phyloP scores from a whole-genome alignment of 2,888 invertebrate genomes.

The Sarcophaga caerulescens region DNA sequence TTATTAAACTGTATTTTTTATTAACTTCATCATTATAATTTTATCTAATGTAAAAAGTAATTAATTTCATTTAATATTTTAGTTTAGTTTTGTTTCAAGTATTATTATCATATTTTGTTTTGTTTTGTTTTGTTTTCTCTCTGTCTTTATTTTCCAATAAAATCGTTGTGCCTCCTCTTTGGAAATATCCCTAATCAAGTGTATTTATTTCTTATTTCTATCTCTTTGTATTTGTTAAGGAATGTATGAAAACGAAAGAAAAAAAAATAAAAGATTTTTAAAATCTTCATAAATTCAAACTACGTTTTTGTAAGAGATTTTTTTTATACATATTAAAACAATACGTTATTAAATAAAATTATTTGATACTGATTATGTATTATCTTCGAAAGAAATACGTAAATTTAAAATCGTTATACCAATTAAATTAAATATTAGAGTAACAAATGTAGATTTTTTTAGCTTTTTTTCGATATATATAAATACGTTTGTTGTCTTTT shows the following conservation, averaged over 20 bases:
- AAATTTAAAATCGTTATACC: slow-evolving; percentile 5
- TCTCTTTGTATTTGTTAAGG: background rate
- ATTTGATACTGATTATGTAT: too few species aligned
- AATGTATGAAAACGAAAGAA: background rate
- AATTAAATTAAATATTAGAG: slow-evolving; percentile 15
- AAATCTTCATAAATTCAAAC: background rate
- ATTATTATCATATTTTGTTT: slow-evolving; percentile 50
- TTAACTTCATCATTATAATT: slow-evolving; percentile 56
- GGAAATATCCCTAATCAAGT: background rate
- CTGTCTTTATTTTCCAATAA: slow-evolving; percentile 55
- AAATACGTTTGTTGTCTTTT: too few species aligned
- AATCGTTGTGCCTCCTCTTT: slow-evolving; percentile 62
- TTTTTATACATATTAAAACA: too few species aligned
- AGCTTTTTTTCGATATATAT: too few species aligned
- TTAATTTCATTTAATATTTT: background rate
- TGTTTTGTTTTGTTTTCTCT: slow-evolving; percentile 27
- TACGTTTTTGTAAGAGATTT: too few species aligned
- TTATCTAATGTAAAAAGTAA: slow-evolving; percentile 16
- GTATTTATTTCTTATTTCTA: background rate
- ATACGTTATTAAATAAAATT: too few species aligned
- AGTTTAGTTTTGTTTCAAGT: slow-evolving; percentile 64
- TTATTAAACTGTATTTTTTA: slow-evolving; percentile 63
- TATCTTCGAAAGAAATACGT: background rate
- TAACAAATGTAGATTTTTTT: too few species aligned
- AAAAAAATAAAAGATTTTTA: background rate